Percentiles rank a stretch among this genome's conserved stretches.
phyloP scores from a whole-genome alignment of 2,888 invertebrate species.

The Neoascia interrupta region DNA sequence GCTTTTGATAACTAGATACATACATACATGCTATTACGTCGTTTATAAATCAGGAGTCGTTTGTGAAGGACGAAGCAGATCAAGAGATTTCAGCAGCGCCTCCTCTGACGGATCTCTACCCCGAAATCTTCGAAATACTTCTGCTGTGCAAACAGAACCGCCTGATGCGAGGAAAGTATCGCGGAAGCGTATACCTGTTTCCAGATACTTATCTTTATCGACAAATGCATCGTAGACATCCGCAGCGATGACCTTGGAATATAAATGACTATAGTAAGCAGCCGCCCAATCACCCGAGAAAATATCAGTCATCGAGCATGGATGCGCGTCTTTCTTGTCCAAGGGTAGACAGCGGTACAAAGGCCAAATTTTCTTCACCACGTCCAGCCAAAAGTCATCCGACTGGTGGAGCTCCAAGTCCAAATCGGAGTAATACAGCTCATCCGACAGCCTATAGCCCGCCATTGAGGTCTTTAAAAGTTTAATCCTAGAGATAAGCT shows the following conservation, averaged over 20 bases:
- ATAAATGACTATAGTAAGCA: conserved; percentile 90
- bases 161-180: conserved; percentile 91
- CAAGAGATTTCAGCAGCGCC: conserved; percentile 83
- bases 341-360: conserved; percentile 88
- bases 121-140: conserved; percentile 93
- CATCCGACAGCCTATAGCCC: conserved; percentile 88
- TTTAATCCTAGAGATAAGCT: conserved; percentile 83
- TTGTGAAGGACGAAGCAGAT: conserved; percentile 74
- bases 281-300: conserved; percentile 92
- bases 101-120: conserved; percentile 95
- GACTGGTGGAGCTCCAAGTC: conserved; percentile 91
- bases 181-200: conserved; percentile 86
- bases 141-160: conserved; percentile 89
- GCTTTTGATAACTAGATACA: no score
- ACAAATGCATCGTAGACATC: conserved; percentile 92
- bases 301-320: conserved; percentile 91
- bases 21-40: neutral
- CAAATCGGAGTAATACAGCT: conserved; percentile 89
- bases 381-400: conserved; percentile 90
- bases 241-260: conserved; percentile 94
- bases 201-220: conserved; percentile 78
- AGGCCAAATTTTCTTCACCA: conserved; percentile 89
- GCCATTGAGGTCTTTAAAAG: conserved; percentile 87
- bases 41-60: conserved; percentile 73
- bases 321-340: conserved; percentile 89